These are phyloP conservation scores for Caloenas nicobarica DNA, from an alignment of 2,113 vertebrate species.

Conservation along the genomic window DNA sequence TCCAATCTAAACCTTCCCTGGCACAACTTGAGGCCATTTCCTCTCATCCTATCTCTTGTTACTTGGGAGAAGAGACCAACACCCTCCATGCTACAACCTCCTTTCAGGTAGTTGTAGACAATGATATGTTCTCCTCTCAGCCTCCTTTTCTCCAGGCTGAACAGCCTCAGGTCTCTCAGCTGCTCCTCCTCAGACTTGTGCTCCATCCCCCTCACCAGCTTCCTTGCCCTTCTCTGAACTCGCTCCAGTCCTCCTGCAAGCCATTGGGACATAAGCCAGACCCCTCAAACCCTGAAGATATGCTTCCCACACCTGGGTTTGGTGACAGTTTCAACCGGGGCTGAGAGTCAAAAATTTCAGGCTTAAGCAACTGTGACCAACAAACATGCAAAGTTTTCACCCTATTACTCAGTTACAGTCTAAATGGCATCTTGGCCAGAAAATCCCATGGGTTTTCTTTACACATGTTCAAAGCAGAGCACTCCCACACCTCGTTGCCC, in stretches of 20 bases:
- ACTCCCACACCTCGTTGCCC: background rate
- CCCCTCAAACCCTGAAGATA: background rate
- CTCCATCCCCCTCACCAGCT: too few species aligned
- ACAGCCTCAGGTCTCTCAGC: too few species aligned
- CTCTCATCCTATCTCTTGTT: too few species aligned
- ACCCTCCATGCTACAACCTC: too few species aligned
- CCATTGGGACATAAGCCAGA: background rate
- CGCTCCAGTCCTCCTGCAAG: background rate
- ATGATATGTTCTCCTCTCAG: too few species aligned
- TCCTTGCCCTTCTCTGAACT: too few species aligned
- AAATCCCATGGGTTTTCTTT: background rate
- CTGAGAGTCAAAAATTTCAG: background rate
- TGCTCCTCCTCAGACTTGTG: too few species aligned
- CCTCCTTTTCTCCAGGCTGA: too few species aligned
- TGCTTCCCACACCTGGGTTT: accelerated
- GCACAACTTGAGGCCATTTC: too few species aligned
- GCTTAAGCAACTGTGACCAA: background rate
- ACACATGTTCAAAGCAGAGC: background rate
- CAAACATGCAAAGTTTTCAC: background rate
- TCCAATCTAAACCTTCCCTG: too few species aligned
- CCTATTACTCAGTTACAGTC: background rate
- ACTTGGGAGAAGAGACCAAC: too few species aligned
- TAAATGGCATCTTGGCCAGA: background rate
- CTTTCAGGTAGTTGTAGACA: too few species aligned
- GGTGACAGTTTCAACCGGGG: background rate